Percentiles rank a stretch among this genome's conserved stretches.
Conservation (phyloP, 2,797 vertebrate genomes). For the Sebastolobus alascanus region DNA sequence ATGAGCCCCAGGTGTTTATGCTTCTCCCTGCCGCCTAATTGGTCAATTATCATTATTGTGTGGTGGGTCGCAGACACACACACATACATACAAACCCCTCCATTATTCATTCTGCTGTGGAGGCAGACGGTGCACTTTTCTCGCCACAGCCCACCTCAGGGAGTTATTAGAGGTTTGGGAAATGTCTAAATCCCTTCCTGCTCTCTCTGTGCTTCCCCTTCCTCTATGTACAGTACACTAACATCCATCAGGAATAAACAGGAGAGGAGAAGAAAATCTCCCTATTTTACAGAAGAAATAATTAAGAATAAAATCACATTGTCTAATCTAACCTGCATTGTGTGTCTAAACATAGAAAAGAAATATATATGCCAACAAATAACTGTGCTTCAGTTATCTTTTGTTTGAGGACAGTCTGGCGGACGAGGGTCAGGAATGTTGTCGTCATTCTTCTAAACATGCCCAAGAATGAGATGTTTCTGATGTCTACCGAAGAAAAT, state of each 20-base stretch:
- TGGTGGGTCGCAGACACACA: conserved; percentile 19
- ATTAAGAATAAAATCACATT: neutral
- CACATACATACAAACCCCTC: conserved; percentile 6
- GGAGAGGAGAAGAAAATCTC: neutral
- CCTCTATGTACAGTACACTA: neutral
- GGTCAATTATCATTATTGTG: conserved; percentile 60
- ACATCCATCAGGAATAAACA: conserved; percentile 10
- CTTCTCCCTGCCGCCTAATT: conserved; percentile 46
- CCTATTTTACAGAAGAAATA: neutral
- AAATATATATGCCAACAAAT: neutral
- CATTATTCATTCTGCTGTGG: conserved; percentile 60
- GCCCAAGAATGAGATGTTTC: neutral
- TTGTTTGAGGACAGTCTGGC: neutral
- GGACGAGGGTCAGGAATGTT: neutral
- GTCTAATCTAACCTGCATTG: neutral
- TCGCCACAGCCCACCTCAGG: conserved; percentile 37
- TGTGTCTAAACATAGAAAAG: neutral
- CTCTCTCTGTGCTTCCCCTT: neutral
- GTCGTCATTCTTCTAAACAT: neutral
- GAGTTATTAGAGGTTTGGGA: conserved; percentile 57
- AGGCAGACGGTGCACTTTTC: conserved; percentile 47
- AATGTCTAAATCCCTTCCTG: conserved; percentile 33
- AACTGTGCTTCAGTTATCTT: conserved; percentile 3
- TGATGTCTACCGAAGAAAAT: neutral
- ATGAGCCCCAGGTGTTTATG: conserved; percentile 58